phyloP scores from a whole-genome alignment of 2,797 vertebrate genomes.

The Loris lydekkerianus region DNA sequence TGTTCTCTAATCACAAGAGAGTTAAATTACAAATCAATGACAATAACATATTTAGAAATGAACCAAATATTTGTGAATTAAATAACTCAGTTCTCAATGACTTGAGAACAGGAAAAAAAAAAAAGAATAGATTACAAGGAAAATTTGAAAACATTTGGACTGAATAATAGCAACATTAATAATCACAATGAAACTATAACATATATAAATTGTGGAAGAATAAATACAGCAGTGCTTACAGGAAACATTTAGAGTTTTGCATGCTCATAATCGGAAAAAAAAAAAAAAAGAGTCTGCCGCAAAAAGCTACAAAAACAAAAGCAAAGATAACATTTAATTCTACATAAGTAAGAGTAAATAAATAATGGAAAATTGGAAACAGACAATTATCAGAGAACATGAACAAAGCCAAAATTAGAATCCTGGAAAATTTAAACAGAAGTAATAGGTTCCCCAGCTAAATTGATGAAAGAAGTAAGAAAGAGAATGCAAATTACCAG shows the following conservation, averaged over 20 bases:
- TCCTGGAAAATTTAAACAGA: neutral
- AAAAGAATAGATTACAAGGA: neutral
- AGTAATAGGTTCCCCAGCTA: neutral
- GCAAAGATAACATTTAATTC: neutral
- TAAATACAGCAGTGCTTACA: neutral
- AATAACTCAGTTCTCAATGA: neutral
- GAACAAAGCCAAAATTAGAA: neutral
- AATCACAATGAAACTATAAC: neutral
- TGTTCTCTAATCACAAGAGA: neutral
- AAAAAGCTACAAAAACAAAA: neutral
- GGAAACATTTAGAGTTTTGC: neutral
- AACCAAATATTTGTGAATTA: conserved; percentile 16
- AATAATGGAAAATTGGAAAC: neutral
- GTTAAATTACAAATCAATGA: neutral
- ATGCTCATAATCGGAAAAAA: neutral
- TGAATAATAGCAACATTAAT: neutral
- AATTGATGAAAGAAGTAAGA: neutral
- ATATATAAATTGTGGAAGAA: neutral
- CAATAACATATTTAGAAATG: neutral
- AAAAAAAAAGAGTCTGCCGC: neutral
- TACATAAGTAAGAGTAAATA: conserved; percentile 12
- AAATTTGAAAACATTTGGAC: conserved; percentile 9
- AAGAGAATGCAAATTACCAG: neutral
- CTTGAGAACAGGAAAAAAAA: neutral
- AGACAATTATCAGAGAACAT: conserved; percentile 35